Base-by-base conservation (phyloP, 2,888 invertebrate genomes). In the Elmis aenea region DNA sequence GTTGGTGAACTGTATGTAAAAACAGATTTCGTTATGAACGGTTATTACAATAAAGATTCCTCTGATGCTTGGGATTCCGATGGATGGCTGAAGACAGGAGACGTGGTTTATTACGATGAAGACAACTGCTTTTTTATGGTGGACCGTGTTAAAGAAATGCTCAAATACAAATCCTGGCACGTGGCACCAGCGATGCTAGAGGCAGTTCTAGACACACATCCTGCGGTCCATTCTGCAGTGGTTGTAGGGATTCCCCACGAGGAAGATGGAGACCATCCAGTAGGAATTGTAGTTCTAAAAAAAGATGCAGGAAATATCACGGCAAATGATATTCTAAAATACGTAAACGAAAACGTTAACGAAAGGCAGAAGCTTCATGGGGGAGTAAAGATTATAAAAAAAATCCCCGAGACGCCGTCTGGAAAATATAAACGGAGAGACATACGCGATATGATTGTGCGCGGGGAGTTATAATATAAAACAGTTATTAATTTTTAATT, bases 111-210 rank as follows among this genome's bases (percentile, higher is more conserved):
- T 42, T 66, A 69, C 38, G 73, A 74, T 38, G 65, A 68, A 18
- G 56, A 67, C 5, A 62, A 61, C 46, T 65, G 69, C 46, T 67
- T 64, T 32, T 72, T 55, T 50, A 67, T 68, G 22, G 58, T 69
- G 1, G 73, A 71, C 10, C 58, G 72, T 13, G 57, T 68, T 2
- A 72, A 73, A 39, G 57, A 69, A 43, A 50, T 73, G 13, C 57
- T 73, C n/a, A 73, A 72, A 55, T 73, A 68, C 39, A 66, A 55
- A 41, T 64, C 57, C 26, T 58, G 68, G 57, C 71, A 72, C 49
- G 72, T 75, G 2, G 76, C 88, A 3, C 91, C 91, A 10, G 85
- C 89, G 1, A 86, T 89, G 59, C 61, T 92, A 12, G 91, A 91
- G 62, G 75, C 71, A 24, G 54, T 85, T 2, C 55, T 89, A 1